These are phyloP conservation scores for Drosophila subsilvestris DNA, from an alignment of 2,888 invertebrate species.

Conservation along the genomic window DNA sequence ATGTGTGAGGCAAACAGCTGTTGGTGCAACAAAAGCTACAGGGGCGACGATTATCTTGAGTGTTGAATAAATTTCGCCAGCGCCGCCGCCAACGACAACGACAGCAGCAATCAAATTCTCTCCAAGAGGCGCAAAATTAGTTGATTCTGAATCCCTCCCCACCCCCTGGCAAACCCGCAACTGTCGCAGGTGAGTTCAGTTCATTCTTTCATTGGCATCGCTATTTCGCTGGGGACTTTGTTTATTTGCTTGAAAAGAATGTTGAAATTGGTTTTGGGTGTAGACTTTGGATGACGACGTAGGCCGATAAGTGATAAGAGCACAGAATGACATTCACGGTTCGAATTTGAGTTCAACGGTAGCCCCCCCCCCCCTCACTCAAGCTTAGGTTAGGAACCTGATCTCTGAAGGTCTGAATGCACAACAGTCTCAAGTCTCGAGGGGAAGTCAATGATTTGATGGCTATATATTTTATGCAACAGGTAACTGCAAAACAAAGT, in stretches of 20 bases:
- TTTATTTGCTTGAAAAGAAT: slow-evolving; percentile 6
- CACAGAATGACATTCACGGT: slow-evolving; percentile 1
- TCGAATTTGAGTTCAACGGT: slow-evolving; percentile 15
- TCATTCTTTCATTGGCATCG: not conserved
- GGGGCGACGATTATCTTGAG: slow-evolving; percentile 27
- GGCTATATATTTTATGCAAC: slow-evolving; percentile 37
- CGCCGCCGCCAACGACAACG: not conserved
- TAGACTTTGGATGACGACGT: not conserved
- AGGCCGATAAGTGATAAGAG: slow-evolving; percentile 11
- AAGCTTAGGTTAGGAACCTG: not conserved
- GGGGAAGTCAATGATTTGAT: slow-evolving; percentile 3
- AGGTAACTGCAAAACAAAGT: slow-evolving; percentile 15
- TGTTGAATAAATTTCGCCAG: slow-evolving; percentile 25
- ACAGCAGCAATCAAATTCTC: slow-evolving; percentile 6
- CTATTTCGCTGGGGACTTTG: not conserved
- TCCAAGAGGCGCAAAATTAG: not conserved
- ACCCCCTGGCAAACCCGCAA: too few species aligned
- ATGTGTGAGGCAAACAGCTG: slow-evolving; percentile 62
- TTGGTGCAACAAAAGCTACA: slow-evolving; percentile 56
- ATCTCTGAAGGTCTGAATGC: not conserved
- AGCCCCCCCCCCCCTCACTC: not conserved
- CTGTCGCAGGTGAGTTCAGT: slow-evolving; percentile 21
- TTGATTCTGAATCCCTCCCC: not conserved
- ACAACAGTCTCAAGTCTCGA: too few species aligned
- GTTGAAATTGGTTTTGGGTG: not conserved